Evolutionary conservation across 1,140 invertebrate species (phyloP).

Genomic region (Megalopta genalis): DNA sequence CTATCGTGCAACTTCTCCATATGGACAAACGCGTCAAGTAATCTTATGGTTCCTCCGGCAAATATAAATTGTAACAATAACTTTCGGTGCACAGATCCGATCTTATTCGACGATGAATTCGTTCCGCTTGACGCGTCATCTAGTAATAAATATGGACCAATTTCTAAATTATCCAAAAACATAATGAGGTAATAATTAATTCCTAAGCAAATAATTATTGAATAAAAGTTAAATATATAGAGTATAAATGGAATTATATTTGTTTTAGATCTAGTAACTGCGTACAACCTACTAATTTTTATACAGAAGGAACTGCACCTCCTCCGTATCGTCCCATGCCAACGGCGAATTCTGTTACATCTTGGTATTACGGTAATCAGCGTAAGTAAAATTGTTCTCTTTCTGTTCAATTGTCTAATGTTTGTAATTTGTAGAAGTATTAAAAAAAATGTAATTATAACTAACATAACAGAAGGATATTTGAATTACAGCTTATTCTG

Average conservation of each 20-base stretch:
- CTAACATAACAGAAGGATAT: background rate
- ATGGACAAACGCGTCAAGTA: conserved; percentile 75
- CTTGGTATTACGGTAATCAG: conserved; percentile 80
- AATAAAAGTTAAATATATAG: background rate
- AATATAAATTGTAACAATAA: conserved; percentile 79
- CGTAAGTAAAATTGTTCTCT: conserved; percentile 65
- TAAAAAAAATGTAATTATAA: conserved; percentile 1
- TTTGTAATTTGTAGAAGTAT: too few relatives aligned
- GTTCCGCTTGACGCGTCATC: conserved; percentile 84
- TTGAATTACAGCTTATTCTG: conserved; percentile 69
- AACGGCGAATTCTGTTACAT: conserved; percentile 80
- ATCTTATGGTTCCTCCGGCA: conserved; percentile 72
- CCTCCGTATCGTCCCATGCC: conserved; percentile 80
- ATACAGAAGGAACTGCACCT: conserved; percentile 73
- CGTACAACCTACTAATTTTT: conserved; percentile 74
- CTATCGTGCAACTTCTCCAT: conserved; percentile 77
- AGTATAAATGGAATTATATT: background rate
- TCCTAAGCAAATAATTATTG: background rate
- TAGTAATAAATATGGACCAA: conserved; percentile 89
- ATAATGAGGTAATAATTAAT: conserved; percentile 70
- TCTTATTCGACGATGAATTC: conserved; percentile 85
- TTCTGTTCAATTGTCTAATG: too few relatives aligned
- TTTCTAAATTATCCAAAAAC: conserved; percentile 85
- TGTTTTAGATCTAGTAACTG: conserved; percentile 68
- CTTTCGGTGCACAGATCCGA: conserved; percentile 83